Conservation (phyloP, 1,140 invertebrate species). For the Sogatella furcifera region DNA sequence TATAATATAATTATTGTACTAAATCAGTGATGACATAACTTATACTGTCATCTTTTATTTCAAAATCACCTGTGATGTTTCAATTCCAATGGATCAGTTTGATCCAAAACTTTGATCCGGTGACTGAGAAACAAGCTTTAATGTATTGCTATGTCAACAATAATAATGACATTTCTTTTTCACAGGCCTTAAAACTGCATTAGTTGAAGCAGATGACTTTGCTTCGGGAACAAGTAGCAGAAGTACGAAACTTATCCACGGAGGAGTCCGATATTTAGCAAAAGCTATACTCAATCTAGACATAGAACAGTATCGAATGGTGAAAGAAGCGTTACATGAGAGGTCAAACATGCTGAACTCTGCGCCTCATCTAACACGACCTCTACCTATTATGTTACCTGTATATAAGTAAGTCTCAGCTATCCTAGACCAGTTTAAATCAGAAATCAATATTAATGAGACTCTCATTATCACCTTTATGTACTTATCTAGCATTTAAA, state of each 20-base stretch:
- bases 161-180: background rate
- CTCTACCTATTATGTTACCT: slow-evolving; percentile 96
- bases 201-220: slow-evolving; percentile 97
- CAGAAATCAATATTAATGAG: no score
- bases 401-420: slow-evolving; percentile 75
- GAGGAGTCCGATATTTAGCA: slow-evolving; percentile 95
- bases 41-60: no score
- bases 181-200: slow-evolving; percentile 83
- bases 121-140: no score
- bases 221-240: slow-evolving; percentile 92
- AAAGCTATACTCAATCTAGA: slow-evolving; percentile 95
- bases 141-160: no score
- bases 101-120: no score
- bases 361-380: slow-evolving; percentile 93
- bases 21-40: no score
- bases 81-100: no score
- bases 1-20: no score
- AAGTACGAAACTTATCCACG: slow-evolving; percentile 97
- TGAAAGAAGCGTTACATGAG: slow-evolving; percentile 94
- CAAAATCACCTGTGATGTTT: no score
- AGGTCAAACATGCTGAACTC: slow-evolving; percentile 87
- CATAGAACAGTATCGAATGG: slow-evolving; percentile 91
- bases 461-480: no score
- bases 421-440: no score
- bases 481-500: no score